phyloP scores from a whole-genome alignment of 2,888 invertebrate genomes.

The Cylindroiulus punctatus region DNA sequence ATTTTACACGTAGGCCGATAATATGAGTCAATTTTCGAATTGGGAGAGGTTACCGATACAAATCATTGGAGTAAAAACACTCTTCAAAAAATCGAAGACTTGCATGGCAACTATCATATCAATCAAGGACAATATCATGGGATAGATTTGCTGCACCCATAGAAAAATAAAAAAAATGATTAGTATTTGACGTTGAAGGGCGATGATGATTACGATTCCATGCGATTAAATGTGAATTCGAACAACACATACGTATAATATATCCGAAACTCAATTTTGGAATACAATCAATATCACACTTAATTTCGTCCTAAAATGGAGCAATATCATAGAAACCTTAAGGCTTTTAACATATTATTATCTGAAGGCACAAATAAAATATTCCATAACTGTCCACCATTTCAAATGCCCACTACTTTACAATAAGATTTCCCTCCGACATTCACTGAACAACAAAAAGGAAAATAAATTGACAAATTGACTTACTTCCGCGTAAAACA shows the following conservation, averaged over 20 bases:
- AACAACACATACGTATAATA: not conserved
- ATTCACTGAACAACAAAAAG: too few relatives aligned
- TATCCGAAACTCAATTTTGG: too few relatives aligned
- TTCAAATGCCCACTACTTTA: too few relatives aligned
- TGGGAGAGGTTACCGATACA: constrained; percentile 14
- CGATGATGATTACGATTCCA: not conserved
- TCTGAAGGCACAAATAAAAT: too few relatives aligned
- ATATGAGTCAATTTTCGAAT: not conserved
- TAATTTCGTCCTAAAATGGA: too few relatives aligned
- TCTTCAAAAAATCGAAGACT: not conserved
- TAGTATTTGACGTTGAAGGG: not conserved
- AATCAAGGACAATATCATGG: not conserved
- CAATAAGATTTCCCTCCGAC: too few relatives aligned
- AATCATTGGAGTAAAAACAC: not conserved
- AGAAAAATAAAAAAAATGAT: not conserved
- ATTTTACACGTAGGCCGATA: too few relatives aligned
- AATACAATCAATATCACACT: too few relatives aligned
- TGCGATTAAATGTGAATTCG: not conserved
- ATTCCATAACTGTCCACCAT: too few relatives aligned
- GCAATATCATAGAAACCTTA: too few relatives aligned
- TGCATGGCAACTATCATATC: constrained; percentile 10
- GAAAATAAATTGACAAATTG: not conserved
- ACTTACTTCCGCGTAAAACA: not conserved
- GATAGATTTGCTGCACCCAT: not conserved
- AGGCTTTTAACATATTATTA: too few relatives aligned